Evolutionary conservation across 2,888 invertebrate species (phyloP), one percentile per base, ranked within the genome.

Genomic region (Ectropis crepuscularia): DNA sequence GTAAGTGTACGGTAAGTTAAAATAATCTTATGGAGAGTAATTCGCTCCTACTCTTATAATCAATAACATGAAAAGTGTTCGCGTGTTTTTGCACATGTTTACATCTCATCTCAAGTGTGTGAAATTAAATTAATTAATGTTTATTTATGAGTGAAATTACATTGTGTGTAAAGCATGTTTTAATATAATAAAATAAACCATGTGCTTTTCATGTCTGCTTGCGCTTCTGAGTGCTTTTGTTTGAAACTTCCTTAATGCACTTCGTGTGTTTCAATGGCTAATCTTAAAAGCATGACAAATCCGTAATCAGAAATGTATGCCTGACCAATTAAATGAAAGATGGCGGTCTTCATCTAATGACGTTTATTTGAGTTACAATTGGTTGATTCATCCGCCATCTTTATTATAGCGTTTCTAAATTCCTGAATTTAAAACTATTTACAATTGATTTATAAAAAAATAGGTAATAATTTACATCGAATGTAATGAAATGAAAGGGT

Each of bases 221-320:
- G 68, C 16, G 72, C 67, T 68, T 70, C 57, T 68, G 68, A 77
- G 76, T 74, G 74, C 76, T 79, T 80, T 62, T 67, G 63, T 70
- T 68, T 63, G 64, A 64, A 53, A 53, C 60, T 61, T 28, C 63
- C 61, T 61, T 53, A 67, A 11, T 70, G 78, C 81, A 79, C 75
- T 63, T 70, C 43, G 38, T 46, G 45, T 59, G 45, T 63, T 28
- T 46, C 38, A 53, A 41, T 28, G 36, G 8, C 37, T 9, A 16
- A 45, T 53, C 53, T 53, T 53, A 43, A 53, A 43, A 28, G 5
- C 8, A 7, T 28, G 8, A 6, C 10, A 4, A 16, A 16, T 39
- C 51, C 50, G 7, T n/a, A 38, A 11, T 37, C 48, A 6, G 28
- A 28, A 5, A 11, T 38, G 11, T 11, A 49, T 28, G 16, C 16